Percentiles rank a stretch among this genome's conserved stretches.
Evolutionary conservation across 2,888 invertebrate species (phyloP).

Genomic region (Diaperis boleti): DNA sequence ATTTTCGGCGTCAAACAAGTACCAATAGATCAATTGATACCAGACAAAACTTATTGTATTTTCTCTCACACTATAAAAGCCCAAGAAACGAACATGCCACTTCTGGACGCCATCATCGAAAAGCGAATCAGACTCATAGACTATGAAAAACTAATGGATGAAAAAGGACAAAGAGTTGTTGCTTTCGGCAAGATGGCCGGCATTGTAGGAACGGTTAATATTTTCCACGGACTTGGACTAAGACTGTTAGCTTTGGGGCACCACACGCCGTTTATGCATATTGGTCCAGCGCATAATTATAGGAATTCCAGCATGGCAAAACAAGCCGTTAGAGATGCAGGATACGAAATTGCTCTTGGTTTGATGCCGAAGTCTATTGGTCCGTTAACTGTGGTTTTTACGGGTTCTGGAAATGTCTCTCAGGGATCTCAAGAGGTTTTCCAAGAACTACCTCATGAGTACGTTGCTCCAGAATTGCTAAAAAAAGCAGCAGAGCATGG

Average conservation of each 20-base stretch:
- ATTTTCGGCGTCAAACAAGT: constrained; percentile 98
- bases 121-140: constrained; percentile 97
- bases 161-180: constrained; percentile 89
- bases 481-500: constrained; percentile 97
- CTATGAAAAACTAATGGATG: constrained; percentile 96
- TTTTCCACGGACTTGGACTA: constrained; percentile 96
- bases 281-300: constrained; percentile 98
- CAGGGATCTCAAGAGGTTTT: constrained; percentile 93
- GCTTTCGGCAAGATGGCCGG: constrained; percentile 99
- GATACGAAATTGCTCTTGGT: constrained; percentile 95
- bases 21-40: constrained; percentile 91
- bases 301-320: constrained; percentile 97
- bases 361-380: constrained; percentile 99
- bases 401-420: constrained; percentile 97
- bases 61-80: constrained; percentile 99
- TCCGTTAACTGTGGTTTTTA: constrained; percentile 97
- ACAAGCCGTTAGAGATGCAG: constrained; percentile 98
- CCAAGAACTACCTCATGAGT: constrained; percentile 97
- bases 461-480: constrained; percentile 94
- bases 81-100: constrained; percentile 97
- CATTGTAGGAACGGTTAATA: constrained; percentile 98
- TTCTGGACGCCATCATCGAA: constrained; percentile 95
- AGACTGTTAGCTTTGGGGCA: constrained; percentile 95
- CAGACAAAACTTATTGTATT: constrained; percentile 97
- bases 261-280: constrained; percentile 99